phyloP scores from a whole-genome alignment of 2,797 vertebrate species.

The Myotis findleyi region DNA sequence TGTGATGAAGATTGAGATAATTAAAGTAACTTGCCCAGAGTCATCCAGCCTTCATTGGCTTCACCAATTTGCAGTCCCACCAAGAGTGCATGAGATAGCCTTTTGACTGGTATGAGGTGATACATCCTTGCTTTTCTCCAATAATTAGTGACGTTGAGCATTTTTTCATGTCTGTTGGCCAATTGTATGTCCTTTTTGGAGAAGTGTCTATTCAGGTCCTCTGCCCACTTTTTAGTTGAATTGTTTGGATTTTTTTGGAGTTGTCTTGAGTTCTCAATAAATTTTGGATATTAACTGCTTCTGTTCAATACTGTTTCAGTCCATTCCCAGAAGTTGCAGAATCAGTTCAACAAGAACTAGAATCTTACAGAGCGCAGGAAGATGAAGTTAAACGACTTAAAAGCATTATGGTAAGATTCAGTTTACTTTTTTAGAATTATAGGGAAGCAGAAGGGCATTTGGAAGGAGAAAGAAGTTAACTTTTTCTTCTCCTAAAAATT shows the following conservation, averaged over 20 bases:
- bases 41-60: not conserved
- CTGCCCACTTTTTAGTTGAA: not conserved
- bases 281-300: slow-evolving; percentile 17
- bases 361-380: slow-evolving; percentile 97
- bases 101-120: not conserved
- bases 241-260: not conserved
- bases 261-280: not conserved
- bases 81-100: not conserved
- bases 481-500: slow-evolving; percentile 38
- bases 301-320: slow-evolving; percentile 87
- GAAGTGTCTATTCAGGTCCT: not conserved
- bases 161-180: not conserved
- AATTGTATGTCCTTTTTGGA: not conserved
- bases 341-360: slow-evolving; percentile 97
- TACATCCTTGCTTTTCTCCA: not conserved
- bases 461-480: not conserved
- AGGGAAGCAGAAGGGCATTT: not conserved
- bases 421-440: slow-evolving; percentile 13
- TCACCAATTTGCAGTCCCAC: not conserved
- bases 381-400: slow-evolving; percentile 98
- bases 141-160: not conserved
- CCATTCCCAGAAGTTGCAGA: slow-evolving; percentile 99
- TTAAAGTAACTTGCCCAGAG: slow-evolving; percentile 29
- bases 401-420: slow-evolving; percentile 95
- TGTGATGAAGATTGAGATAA: not conserved